A percentile compares a stretch with the other conserved stretches of the same genome.
phyloP scores from a whole-genome alignment of 92 coral and sea anemone genomes.

The Heliopora coerulea region DNA sequence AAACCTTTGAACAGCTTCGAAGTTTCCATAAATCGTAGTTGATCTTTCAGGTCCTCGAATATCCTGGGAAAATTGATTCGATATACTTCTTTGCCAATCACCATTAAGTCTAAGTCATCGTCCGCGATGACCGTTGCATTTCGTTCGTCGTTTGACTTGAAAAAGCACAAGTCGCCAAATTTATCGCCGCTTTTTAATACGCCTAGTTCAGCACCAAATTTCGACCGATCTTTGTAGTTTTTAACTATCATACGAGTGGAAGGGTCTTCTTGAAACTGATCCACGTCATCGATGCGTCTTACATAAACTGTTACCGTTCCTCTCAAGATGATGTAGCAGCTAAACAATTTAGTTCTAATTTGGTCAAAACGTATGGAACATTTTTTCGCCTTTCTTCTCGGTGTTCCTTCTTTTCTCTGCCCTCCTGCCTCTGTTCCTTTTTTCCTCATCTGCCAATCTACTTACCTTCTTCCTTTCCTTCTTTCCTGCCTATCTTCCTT shows the following conservation, averaged over 20 bases:
- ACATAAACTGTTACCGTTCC: conserved; percentile 90
- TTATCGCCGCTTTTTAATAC: conserved; percentile 72
- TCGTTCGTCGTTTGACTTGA: conserved; percentile 73
- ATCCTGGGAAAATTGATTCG: conserved; percentile 53
- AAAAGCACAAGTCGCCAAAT: conserved; percentile 85
- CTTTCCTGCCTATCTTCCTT: background rate
- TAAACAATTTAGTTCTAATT: background rate
- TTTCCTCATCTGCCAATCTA: too few species aligned
- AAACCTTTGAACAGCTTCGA: conserved; percentile 62
- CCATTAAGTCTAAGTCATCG: conserved; percentile 65
- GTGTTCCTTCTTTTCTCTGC: background rate
- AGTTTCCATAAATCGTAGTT: conserved; percentile 63
- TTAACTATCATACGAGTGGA: conserved; percentile 60
- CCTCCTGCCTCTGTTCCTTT: background rate
- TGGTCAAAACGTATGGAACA: too few species aligned
- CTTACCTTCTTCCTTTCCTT: conserved; percentile 7
- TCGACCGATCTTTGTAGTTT: conserved; percentile 73
- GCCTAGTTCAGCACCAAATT: conserved; percentile 80
- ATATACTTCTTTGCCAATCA: conserved; percentile 61
- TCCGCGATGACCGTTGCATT: conserved; percentile 90
- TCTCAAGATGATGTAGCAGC: conserved; percentile 84
- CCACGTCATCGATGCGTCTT: conserved; percentile 70
- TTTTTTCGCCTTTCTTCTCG: background rate
- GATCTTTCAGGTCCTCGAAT: conserved; percentile 68
- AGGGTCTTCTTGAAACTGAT: conserved; percentile 21